phyloP scores from a whole-genome alignment of 2,888 invertebrate species.

The Seladonia tumulorum region DNA sequence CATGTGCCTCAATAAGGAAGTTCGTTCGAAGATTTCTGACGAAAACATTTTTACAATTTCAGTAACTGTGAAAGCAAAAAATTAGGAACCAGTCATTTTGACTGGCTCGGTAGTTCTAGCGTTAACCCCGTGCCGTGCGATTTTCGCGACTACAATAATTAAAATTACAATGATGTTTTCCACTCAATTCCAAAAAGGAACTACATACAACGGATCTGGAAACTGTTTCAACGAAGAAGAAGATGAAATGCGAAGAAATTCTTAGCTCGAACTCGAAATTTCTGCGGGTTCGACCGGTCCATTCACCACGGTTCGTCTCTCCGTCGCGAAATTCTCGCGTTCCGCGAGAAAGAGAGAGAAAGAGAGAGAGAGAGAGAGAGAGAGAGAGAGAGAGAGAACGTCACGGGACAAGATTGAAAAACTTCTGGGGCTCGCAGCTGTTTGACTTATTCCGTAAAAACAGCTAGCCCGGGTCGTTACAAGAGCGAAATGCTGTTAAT shows the following conservation, averaged over 20 bases:
- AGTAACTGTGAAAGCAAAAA: too few relatives aligned
- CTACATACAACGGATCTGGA: too few relatives aligned
- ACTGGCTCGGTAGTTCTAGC: too few relatives aligned
- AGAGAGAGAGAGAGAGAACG: background rate
- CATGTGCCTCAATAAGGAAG: too few relatives aligned
- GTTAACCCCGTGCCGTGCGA: too few relatives aligned
- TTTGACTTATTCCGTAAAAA: conserved; percentile 30
- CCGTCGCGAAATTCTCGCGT: background rate
- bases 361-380: background rate
- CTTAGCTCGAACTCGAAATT: background rate
- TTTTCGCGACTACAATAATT: too few relatives aligned
- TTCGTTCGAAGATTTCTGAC: too few relatives aligned
- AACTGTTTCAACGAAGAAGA: too few relatives aligned
- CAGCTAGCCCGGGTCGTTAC: conserved; percentile 31
- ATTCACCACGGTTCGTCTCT: background rate
- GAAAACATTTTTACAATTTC: too few relatives aligned
- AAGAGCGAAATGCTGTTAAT: conserved; percentile 39
- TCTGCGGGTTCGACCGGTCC: background rate
- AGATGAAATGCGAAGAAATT: background rate
- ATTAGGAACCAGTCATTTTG: too few relatives aligned
- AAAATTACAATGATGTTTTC: too few relatives aligned
- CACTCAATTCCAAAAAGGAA: too few relatives aligned
- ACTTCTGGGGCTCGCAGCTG: conserved; percentile 28
- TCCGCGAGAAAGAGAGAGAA: background rate
- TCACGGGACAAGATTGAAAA: conserved; percentile 42